Percentiles rank a stretch among this genome's conserved stretches.
Evolutionary conservation across 2,113 vertebrate genomes (phyloP).

Genomic region (Galeopterus variegatus): DNA sequence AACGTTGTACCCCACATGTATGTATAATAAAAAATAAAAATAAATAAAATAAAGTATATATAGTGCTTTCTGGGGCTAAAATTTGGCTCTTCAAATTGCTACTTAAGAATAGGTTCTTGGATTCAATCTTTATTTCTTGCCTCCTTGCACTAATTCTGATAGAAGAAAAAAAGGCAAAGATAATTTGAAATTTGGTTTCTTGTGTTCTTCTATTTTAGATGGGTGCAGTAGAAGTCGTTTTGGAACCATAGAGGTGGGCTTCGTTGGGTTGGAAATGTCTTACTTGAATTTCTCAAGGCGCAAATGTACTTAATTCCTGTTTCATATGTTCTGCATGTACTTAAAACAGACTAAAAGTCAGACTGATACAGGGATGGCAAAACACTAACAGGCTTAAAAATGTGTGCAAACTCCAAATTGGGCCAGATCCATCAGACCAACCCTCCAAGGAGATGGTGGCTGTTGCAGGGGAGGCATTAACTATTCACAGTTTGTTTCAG

Average conservation of each 20-base stretch:
- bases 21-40: too few species aligned
- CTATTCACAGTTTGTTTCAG: not conserved
- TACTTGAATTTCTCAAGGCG: not conserved
- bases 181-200: not conserved
- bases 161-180: not conserved
- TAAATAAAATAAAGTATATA: not conserved
- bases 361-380: not conserved
- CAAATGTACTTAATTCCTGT: not conserved
- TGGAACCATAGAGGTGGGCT: not conserved
- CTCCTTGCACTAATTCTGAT: not conserved
- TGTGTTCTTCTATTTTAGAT: not conserved
- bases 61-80: not conserved
- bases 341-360: not conserved
- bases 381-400: not conserved
- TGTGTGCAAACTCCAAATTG: not conserved
- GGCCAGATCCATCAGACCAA: not conserved
- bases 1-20: too few species aligned
- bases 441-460: not conserved
- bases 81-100: not conserved
- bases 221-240: not conserved
- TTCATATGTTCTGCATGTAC: not conserved
- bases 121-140: slow-evolving; percentile 39
- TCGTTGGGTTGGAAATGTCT: not conserved
- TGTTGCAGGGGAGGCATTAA: not conserved
- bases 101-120: not conserved